Percentiles rank a stretch among this genome's conserved stretches.
Conservation (phyloP, 1,140 invertebrate species). For the Pentalonia nigronervosa region DNA sequence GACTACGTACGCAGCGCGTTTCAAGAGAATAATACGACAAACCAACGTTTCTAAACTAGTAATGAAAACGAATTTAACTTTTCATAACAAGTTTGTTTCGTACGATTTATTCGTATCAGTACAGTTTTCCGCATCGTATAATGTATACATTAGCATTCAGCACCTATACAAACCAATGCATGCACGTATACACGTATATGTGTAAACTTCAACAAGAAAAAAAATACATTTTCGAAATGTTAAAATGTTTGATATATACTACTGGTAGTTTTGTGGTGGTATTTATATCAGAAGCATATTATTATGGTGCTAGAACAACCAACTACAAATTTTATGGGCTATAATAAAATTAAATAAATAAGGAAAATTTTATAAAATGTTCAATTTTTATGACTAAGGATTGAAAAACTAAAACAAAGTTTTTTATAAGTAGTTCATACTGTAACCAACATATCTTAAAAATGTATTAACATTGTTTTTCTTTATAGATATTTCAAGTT, state of each 20-base stretch:
- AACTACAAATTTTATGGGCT: too few species aligned
- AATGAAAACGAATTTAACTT: conserved; percentile 3
- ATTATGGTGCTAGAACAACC: too few species aligned
- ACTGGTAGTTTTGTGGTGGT: not conserved
- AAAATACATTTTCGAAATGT: not conserved
- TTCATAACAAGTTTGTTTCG: not conserved
- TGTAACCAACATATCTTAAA: too few species aligned
- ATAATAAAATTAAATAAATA: too few species aligned
- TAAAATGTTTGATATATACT: not conserved
- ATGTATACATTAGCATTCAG: not conserved
- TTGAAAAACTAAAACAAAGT: too few species aligned
- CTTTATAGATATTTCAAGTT: too few species aligned
- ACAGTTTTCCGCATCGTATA: not conserved
- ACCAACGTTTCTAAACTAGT: not conserved
- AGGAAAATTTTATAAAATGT: too few species aligned
- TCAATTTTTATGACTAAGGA: too few species aligned
- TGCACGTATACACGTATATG: not conserved
- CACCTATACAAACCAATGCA: not conserved
- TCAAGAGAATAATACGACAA: not conserved
- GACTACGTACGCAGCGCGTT: not conserved
- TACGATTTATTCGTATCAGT: not conserved
- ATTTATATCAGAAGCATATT: not conserved
- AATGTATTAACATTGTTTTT: too few species aligned
- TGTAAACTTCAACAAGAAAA: not conserved
- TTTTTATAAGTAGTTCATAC: too few species aligned